Evolutionary conservation across 2,797 vertebrate species (phyloP), one percentile per base, ranked within the genome.

Genomic region (Chanos chanos): DNA sequence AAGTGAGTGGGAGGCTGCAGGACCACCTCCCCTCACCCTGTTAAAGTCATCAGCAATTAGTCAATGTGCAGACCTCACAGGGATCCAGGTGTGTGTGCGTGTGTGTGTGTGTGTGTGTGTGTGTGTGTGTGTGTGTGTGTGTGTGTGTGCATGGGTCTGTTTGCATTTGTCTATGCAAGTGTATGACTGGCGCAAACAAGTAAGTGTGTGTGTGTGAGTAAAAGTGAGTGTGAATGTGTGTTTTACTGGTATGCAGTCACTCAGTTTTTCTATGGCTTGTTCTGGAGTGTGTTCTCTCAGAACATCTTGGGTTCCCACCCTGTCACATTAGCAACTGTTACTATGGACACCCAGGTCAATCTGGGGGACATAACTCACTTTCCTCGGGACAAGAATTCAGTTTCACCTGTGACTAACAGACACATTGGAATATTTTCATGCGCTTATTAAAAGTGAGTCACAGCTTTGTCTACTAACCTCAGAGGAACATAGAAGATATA

Each of bases 41-140:
- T 71, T 82, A 71, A 81, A 77, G 71, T 80, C 84, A 87, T 87
- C 84, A 83, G 57, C 66, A 66, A 45, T 66, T 73, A 80, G 75
- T 75, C 68, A 58, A 66, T 78, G 77, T 74, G 78, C 66, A 66
- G 71, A 72, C 48, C 67, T 66, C 50, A 18, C 68, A 79, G 80
- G 71, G 75, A 74, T 86, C 77, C 75, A 79, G 77, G 80, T 84
- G 79, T 31, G n/a, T n/a, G n/a, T n/a, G n/a, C n/a, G n/a, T n/a
- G n/a, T n/a, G n/a, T n/a, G n/a, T n/a, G n/a, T n/a, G n/a, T n/a
- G n/a, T n/a, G n/a, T n/a, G n/a, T n/a, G n/a, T n/a, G n/a, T n/a
- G n/a, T n/a, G n/a, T n/a, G n/a, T n/a, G n/a, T n/a, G n/a, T n/a
- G n/a, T n/a, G n/a, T n/a, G n/a, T n/a, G n/a, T n/a, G n/a, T n/a